Base-by-base conservation (phyloP, 1,140 invertebrate species). In the Kradibia gibbosae region DNA sequence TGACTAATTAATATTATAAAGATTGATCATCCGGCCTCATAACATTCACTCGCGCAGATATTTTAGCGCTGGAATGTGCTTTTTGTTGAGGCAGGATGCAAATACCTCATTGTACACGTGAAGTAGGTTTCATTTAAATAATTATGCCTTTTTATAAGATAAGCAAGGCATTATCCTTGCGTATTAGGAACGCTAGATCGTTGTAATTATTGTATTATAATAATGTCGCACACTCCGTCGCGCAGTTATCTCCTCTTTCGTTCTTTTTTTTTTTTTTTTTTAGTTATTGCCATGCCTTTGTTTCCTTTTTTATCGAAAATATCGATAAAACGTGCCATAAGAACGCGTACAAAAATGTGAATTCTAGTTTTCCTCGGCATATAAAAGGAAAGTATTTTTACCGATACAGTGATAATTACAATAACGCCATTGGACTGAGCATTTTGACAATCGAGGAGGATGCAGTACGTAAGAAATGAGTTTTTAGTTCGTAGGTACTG, bases 1-100 rank as follows among this genome's bases (percentile, higher is more conserved):
- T 13, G 42, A 70, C 60, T 65, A 79, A 79, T 79, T 72, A 72
- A 72, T 72, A 79, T 39, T 79, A 79, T 34, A 45, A 57, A 72
- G 77, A 72, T 79, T 53, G 67, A 79, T 79, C 22, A 48, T 70
- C 42, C 17, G 31, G 48, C 17, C 17, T 57, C 60, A n/a, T 13
- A 13, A 57, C 34, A 39, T 65, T 31, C 4, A 34, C 55, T 62
- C 42, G 36, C 20, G 7, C 42, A 25, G 34, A 67, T 75, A 36
- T 39, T 53, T 53, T 15, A 42, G 67, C 3, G 4, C 3, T 28
- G 28, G 45, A 50, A 72, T 72, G 13, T 13, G 45, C 8, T 50
- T 50, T 34, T 72, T 50, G 4, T 53, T 50, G 11, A 25, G 0
- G 20, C 25, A 3, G n/a, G 45, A 48, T 50, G 45, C 45, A 31